These are phyloP conservation scores for Microctonus brassicae DNA, from an alignment of 2,888 invertebrate species.

Conservation along the genomic window DNA sequence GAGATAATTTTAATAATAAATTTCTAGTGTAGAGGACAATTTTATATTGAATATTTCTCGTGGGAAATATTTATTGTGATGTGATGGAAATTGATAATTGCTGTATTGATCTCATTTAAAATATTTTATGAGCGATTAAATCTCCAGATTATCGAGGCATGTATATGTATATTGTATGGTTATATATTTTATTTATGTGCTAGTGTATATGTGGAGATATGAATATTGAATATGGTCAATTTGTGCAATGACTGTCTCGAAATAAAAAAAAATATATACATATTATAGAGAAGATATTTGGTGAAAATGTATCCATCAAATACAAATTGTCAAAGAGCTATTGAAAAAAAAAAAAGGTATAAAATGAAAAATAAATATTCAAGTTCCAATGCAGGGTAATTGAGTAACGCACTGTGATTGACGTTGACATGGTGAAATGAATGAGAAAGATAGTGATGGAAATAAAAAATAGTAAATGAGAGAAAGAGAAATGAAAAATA, in stretches of 20 bases:
- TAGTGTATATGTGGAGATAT: background rate
- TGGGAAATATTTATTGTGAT: background rate
- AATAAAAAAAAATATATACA: background rate
- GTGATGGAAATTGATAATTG: background rate
- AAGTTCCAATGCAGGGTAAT: background rate
- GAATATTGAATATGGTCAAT: background rate
- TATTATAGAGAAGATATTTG: too few species aligned
- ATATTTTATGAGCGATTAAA: background rate
- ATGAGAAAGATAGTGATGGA: background rate
- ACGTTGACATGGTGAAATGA: background rate
- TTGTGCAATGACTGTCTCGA: background rate
- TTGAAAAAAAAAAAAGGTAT: background rate
- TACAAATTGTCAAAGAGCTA: slow-evolving; percentile 1
- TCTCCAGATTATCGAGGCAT: background rate
- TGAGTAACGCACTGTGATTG: slow-evolving; percentile 13
- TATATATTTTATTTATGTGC: too few species aligned
- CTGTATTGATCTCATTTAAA: background rate
- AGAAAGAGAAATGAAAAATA: background rate
- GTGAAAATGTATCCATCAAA: slow-evolving; percentile 13
- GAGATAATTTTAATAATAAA: background rate
- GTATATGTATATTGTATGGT: too few species aligned
- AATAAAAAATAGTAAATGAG: background rate
- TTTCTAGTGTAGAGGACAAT: background rate
- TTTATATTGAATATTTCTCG: background rate
- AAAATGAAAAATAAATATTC: background rate